These are phyloP conservation scores for Oreochromis aureus DNA, from an alignment of 2,113 vertebrate species.

Conservation along the genomic window DNA sequence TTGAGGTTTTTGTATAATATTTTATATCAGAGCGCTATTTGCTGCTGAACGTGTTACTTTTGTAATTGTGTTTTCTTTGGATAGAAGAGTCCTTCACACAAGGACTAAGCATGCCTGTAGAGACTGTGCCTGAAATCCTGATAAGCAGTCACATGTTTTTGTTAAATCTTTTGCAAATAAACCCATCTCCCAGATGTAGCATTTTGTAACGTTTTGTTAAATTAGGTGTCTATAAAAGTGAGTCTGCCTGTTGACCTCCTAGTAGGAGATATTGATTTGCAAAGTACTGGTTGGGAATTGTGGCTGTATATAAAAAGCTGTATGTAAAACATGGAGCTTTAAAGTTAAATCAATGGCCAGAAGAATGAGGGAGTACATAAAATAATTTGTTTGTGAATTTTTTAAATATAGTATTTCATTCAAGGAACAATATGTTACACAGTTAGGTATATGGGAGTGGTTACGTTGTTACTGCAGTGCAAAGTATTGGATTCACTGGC, in stretches of 20 bases:
- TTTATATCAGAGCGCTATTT: background rate
- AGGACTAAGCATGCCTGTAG: conserved; percentile 13
- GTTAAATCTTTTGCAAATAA: conserved; percentile 46
- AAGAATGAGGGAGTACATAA: conserved; percentile 49
- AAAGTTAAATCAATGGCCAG: conserved; percentile 49
- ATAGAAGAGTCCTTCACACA: conserved; percentile 31
- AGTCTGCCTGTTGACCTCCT: background rate
- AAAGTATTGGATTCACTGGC: background rate
- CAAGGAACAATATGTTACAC: background rate
- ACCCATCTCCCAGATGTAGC: background rate
- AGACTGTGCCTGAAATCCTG: background rate
- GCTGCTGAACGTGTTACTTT: background rate
- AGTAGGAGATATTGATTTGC: conserved; percentile 45
- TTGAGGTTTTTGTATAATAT: background rate
- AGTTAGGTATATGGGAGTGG: background rate
- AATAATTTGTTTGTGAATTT: background rate
- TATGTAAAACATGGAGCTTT: conserved; percentile 39
- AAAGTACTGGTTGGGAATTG: conserved; percentile 43
- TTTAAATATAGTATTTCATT: background rate
- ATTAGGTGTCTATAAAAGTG: conserved; percentile 35
- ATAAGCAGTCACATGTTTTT: conserved; percentile 30
- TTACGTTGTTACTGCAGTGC: background rate
- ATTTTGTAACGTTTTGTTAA: background rate
- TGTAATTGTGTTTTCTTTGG: background rate
- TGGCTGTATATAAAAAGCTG: background rate